These are phyloP conservation scores for Lasioglossum leucozonium DNA, from an alignment of 2,888 invertebrate species.

Conservation along the genomic window DNA sequence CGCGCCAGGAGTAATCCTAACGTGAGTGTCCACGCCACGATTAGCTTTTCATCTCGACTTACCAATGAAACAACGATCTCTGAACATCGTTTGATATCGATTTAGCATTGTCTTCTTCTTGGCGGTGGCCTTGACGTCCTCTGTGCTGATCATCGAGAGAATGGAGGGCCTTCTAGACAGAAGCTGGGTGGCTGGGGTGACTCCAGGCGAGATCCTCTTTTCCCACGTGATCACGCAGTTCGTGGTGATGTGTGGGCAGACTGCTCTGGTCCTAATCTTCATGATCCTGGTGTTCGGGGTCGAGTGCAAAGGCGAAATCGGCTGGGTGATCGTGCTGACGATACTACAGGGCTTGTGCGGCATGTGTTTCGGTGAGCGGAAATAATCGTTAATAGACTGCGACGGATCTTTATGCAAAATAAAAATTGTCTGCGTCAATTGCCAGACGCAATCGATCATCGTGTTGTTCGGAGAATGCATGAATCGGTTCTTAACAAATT, in stretches of 20 bases:
- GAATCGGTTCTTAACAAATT: not conserved
- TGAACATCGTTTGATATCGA: not conserved
- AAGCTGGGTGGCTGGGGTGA: constrained; percentile 97
- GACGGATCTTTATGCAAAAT: too few relatives aligned
- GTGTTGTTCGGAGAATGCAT: not conserved
- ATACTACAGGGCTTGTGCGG: constrained; percentile 96
- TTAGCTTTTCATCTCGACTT: not conserved
- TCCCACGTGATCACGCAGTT: constrained; percentile 98
- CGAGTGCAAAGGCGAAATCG: constrained; percentile 94
- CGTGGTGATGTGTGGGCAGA: constrained; percentile 97
- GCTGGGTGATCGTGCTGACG: constrained; percentile 93
- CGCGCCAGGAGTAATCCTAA: constrained; percentile 91
- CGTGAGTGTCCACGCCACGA: constrained; percentile 87
- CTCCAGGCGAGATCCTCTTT: constrained; percentile 95
- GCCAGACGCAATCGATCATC: not conserved
- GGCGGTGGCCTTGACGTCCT: constrained; percentile 97
- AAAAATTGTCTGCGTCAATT: too few relatives aligned
- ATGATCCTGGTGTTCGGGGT: constrained; percentile 96
- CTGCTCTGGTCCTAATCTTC: constrained; percentile 94
- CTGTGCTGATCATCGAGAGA: constrained; percentile 95
- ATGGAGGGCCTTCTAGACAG: constrained; percentile 96
- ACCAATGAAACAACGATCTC: not conserved
- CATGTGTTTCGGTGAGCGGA: constrained; percentile 94
- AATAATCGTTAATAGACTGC: too few relatives aligned
- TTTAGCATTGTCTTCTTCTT: constrained; percentile 97